These are phyloP conservation scores for Orestias chungarensis DNA, from an alignment of 2,797 vertebrate species.

Conservation along the genomic window DNA sequence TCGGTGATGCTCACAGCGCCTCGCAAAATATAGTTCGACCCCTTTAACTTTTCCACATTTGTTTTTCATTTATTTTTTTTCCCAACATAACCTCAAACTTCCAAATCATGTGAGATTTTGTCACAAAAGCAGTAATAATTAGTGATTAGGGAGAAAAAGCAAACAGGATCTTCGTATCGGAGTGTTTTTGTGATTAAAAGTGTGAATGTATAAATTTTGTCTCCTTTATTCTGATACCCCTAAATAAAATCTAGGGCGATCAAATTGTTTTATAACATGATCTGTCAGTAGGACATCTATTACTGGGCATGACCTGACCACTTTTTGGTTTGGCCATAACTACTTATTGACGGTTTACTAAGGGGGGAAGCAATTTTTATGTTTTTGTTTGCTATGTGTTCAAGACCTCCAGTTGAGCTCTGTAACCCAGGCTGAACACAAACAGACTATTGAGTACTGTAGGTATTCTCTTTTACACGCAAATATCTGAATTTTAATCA, in stretches of 20 bases:
- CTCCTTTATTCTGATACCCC: neutral
- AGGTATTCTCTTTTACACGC: slow-evolving; percentile 12
- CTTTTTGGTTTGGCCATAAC: too few relatives aligned
- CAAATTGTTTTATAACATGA: neutral
- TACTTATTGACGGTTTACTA: too few relatives aligned
- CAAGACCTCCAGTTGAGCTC: slow-evolving; percentile 11
- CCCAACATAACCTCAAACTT: too few relatives aligned
- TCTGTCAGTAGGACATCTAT: neutral
- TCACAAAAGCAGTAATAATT: neutral
- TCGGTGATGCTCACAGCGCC: neutral
- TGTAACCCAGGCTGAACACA: slow-evolving; percentile 13
- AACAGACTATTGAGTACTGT: slow-evolving; percentile 3
- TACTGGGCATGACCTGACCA: neutral
- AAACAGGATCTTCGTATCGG: too few relatives aligned
- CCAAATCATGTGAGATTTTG: neutral
- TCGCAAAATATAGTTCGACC: neutral
- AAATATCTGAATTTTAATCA: slow-evolving; percentile 33
- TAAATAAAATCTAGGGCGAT: neutral
- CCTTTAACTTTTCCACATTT: neutral
- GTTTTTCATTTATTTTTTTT: too few relatives aligned
- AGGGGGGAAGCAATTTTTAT: neutral
- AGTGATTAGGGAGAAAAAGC: neutral
- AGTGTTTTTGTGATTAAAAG: too few relatives aligned
- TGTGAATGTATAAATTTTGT: too few relatives aligned
- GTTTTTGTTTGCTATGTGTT: neutral